Evolutionary conservation across 2,797 vertebrate genomes (phyloP), one percentile per base, ranked within the genome.

Genomic region (Ptychobarbus kaznakovi): DNA sequence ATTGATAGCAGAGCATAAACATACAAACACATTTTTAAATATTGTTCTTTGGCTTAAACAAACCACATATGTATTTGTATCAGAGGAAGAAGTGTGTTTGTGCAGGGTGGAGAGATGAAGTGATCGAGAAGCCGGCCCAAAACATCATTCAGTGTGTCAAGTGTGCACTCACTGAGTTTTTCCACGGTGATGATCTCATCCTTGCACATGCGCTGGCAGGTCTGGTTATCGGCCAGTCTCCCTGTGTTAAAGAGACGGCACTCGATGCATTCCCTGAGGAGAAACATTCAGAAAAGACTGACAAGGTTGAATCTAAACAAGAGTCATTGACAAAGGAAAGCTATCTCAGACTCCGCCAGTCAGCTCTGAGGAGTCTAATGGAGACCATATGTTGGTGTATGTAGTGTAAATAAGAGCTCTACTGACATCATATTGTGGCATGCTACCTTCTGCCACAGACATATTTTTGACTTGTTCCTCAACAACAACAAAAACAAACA

Each of bases 241-340:
- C 97, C 96, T 0, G 95, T 95, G 93, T 96, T 96, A 93, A 97
- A 97, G 63, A 99, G 95, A 58, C 95, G 93, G 91, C 98, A 99
- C 87, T 99, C 98, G 0, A 99, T 97, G 44, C 98, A 99, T 51
- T 99, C 97, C 93, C 98, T 99, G 91, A 68, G 90, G 49, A 73
- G 72, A 84, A 84, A 81, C 0, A 56, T 61, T 68, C 13, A 80
- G 20, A 49, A 72, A 38, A 53, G 58, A 18, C 20, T 79, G 40
- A 80, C 18, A 38, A 22, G 40, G 1, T 5, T 28, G n/a, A 80
- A 32, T 49, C 44, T 74, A 74, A 73, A 49, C 40, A 66, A 25
- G n/a, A 56, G 38, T 25, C 84, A 16, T 3, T 44, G 77, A 49
- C 11, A 18, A 32, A 25, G 4, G 13, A 69, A 49, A 81, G 22